Conservation (phyloP, 2,888 invertebrate genomes). For the Phanerotoma sp. region DNA sequence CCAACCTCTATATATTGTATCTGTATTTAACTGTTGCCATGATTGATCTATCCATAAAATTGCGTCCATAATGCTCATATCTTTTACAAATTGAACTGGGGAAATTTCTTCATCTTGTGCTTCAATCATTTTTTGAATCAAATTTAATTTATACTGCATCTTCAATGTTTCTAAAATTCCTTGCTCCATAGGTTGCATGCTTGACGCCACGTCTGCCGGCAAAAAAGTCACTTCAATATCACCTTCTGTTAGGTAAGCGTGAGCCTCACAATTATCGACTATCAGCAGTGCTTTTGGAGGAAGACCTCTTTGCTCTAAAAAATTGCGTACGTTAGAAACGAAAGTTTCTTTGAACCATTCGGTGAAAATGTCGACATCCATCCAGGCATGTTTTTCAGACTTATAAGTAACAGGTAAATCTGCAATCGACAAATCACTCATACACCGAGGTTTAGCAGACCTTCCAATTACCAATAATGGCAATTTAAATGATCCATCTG, state of each 20-base stretch:
- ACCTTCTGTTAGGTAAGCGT: slow-evolving; percentile 21
- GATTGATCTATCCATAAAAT: slow-evolving; percentile 17
- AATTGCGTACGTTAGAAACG: slow-evolving; percentile 30
- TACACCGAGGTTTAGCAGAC: slow-evolving; percentile 34
- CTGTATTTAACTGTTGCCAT: slow-evolving; percentile 8
- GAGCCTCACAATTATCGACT: slow-evolving; percentile 33
- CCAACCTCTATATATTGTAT: slow-evolving; percentile 18
- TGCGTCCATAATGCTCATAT: slow-evolving; percentile 15
- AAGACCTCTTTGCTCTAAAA: slow-evolving; percentile 27
- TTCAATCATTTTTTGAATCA: slow-evolving; percentile 19
- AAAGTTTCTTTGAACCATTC: slow-evolving; percentile 35
- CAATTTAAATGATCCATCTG: slow-evolving; percentile 33
- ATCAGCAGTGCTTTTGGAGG: slow-evolving; percentile 31
- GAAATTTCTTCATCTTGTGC: slow-evolving; percentile 19
- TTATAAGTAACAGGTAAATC: slow-evolving; percentile 27
- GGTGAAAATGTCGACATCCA: slow-evolving; percentile 32
- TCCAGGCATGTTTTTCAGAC: slow-evolving; percentile 37
- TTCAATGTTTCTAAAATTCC: slow-evolving; percentile 31
- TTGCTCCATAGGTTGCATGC: slow-evolving; percentile 33
- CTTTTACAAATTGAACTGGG: slow-evolving; percentile 13
- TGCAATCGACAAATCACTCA: slow-evolving; percentile 31
- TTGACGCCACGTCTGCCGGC: slow-evolving; percentile 31
- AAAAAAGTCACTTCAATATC: slow-evolving; percentile 29
- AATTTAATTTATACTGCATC: slow-evolving; percentile 18
- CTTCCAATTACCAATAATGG: slow-evolving; percentile 39